A percentile compares a stretch with the other conserved stretches of the same genome.
phyloP scores from a whole-genome alignment of 1,140 invertebrate genomes.

The Dufourea novaeangliae region DNA sequence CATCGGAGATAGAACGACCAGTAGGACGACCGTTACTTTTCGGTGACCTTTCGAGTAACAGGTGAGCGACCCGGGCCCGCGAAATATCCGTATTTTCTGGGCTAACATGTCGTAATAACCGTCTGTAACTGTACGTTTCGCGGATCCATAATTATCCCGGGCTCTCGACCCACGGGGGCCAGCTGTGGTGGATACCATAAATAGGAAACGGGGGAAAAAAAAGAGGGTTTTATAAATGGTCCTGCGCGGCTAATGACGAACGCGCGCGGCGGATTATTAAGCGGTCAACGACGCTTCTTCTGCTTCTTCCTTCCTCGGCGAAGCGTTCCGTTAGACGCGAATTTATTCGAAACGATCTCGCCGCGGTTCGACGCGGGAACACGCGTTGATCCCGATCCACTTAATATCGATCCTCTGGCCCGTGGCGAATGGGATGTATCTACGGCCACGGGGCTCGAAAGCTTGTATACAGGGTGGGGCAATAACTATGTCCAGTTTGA shows the following conservation, averaged over 20 bases:
- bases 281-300: conserved; percentile 71
- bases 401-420: neutral
- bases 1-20: neutral
- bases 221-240: conserved; percentile 72
- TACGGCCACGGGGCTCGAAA: no score
- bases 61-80: neutral
- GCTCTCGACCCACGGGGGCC: conserved; percentile 33
- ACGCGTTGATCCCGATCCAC: no score
- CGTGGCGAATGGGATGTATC: neutral
- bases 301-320: conserved; percentile 22
- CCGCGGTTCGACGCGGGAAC: no score
- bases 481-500: no score
- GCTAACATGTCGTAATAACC: conserved; percentile 27
- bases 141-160: conserved; percentile 53
- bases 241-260: conserved; percentile 69
- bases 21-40: conserved; percentile 36
- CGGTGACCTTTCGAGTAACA: neutral
- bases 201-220: conserved; percentile 67
- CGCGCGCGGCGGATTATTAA: conserved; percentile 72
- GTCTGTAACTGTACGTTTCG: conserved; percentile 31
- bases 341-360: conserved; percentile 49
- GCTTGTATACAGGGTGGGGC: no score
- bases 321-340: conserved; percentile 48
- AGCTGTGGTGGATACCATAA: conserved; percentile 62
- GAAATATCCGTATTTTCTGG: conserved; percentile 13